Evolutionary conservation across 2,113 vertebrate genomes (phyloP).

Genomic region (Sinosuthora webbiana): DNA sequence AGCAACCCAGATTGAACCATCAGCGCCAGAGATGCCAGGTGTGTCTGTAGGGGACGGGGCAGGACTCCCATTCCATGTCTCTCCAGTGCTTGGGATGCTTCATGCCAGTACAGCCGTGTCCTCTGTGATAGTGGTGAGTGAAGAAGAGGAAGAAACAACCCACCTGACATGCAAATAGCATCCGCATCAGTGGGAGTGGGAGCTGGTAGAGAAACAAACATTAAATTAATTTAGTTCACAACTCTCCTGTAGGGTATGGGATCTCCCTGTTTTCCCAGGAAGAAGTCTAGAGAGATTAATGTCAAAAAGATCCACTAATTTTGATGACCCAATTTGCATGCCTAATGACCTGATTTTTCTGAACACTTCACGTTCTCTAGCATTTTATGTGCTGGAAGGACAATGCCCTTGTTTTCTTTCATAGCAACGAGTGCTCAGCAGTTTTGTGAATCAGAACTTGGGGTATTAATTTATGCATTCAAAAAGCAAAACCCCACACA

Average conservation of each 20-base stretch:
- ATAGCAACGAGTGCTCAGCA: neutral
- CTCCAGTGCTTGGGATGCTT: neutral
- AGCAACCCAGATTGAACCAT: neutral
- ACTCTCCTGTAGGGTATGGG: slow-evolving; percentile 68
- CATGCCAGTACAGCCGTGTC: rapidly evolving
- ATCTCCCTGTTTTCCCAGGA: slow-evolving; percentile 63
- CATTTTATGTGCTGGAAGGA: slow-evolving; percentile 46
- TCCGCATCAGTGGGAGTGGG: slow-evolving; percentile 35
- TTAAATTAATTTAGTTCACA: slow-evolving; percentile 71
- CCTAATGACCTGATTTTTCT: slow-evolving; percentile 68
- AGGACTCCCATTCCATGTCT: neutral
- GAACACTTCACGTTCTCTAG: slow-evolving; percentile 18
- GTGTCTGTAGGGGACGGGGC: too few relatives aligned
- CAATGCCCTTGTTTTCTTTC: slow-evolving; percentile 56
- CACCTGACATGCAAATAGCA: slow-evolving; percentile 1
- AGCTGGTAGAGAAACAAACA: slow-evolving; percentile 59
- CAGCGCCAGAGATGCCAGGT: neutral
- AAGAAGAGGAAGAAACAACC: neutral
- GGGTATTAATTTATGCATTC: slow-evolving; percentile 35
- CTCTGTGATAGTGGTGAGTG: neutral
- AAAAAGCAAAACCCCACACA: slow-evolving; percentile 9
- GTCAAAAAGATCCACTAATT: slow-evolving; percentile 71
- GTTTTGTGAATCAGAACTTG: slow-evolving; percentile 40
- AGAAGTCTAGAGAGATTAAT: slow-evolving; percentile 68
- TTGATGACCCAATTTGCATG: slow-evolving; percentile 68